Conservation (phyloP, 2,888 invertebrate species). For the Tuta absoluta region DNA sequence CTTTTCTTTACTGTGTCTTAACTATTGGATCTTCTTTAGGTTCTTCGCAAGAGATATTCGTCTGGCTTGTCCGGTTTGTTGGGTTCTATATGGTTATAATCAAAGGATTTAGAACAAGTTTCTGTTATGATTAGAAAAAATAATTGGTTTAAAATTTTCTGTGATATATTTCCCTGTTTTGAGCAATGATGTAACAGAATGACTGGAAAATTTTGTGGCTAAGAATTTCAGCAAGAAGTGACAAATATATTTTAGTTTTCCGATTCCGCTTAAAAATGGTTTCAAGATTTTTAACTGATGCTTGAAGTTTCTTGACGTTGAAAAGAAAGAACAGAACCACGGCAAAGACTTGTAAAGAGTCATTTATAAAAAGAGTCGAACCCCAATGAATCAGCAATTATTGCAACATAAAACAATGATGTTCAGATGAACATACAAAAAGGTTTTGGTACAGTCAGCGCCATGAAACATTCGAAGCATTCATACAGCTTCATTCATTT, state of each 20-base stretch:
- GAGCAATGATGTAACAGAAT: too few species aligned
- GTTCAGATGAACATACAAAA: slow-evolving; percentile 9
- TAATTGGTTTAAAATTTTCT: too few species aligned
- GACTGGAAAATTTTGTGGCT: too few species aligned
- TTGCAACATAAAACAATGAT: background rate
- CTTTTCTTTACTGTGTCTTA: too few species aligned
- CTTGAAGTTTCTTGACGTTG: too few species aligned
- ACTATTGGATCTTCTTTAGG: background rate
- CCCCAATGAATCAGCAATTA: background rate
- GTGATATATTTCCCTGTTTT: too few species aligned
- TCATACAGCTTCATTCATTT: too few species aligned
- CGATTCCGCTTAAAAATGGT: too few species aligned
- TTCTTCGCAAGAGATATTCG: background rate
- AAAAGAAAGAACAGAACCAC: background rate
- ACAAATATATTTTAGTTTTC: too few species aligned
- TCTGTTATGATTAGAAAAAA: too few species aligned
- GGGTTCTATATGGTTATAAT: background rate
- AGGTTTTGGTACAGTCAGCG: slow-evolving; percentile 1
- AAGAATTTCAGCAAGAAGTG: too few species aligned
- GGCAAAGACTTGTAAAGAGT: background rate
- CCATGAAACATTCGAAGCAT: background rate
- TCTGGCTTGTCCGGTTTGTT: background rate
- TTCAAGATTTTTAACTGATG: too few species aligned
- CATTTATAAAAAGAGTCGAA: background rate
- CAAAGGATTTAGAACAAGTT: background rate